These are phyloP conservation scores for Helicoverpa armigera DNA, from an alignment of 1,140 invertebrate genomes.

Conservation along the genomic window DNA sequence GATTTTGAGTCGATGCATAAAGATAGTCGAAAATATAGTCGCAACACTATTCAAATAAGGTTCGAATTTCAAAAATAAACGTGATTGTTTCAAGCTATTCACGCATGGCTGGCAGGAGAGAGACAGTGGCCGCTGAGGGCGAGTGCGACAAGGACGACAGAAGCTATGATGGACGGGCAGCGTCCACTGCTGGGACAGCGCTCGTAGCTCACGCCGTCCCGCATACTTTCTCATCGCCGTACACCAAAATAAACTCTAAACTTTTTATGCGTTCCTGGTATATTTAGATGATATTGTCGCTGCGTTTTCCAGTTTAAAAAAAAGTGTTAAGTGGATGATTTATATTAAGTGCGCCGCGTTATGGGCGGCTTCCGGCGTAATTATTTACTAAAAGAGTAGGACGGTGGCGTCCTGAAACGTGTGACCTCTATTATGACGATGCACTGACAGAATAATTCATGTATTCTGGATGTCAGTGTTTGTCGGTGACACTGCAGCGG, in stretches of 20 bases:
- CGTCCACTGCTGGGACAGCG: constrained; percentile 68
- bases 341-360: constrained; percentile 80
- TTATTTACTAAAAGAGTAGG: constrained; percentile 72
- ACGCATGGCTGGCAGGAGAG: constrained; percentile 67
- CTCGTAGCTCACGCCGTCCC: constrained; percentile 75
- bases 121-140: constrained; percentile 54
- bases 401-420: constrained; percentile 57
- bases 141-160: constrained; percentile 63
- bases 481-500: constrained; percentile 56
- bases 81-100: constrained; percentile 78
- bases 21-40: constrained; percentile 58
- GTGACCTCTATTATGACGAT: constrained; percentile 60
- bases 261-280: constrained; percentile 82
- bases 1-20: constrained; percentile 47
- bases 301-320: constrained; percentile 68
- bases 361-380: constrained; percentile 78
- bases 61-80: constrained; percentile 75
- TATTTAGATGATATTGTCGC: constrained; percentile 83
- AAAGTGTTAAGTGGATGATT: constrained; percentile 86
- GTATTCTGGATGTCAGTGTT: constrained; percentile 54
- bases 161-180: constrained; percentile 75
- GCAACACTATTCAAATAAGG: constrained; percentile 68
- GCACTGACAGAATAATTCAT: constrained; percentile 75
- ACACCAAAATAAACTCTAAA: constrained; percentile 78
- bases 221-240: constrained; percentile 81